Evolutionary conservation across 2,113 vertebrate species (phyloP).

Genomic region (Ellobius talpinus): DNA sequence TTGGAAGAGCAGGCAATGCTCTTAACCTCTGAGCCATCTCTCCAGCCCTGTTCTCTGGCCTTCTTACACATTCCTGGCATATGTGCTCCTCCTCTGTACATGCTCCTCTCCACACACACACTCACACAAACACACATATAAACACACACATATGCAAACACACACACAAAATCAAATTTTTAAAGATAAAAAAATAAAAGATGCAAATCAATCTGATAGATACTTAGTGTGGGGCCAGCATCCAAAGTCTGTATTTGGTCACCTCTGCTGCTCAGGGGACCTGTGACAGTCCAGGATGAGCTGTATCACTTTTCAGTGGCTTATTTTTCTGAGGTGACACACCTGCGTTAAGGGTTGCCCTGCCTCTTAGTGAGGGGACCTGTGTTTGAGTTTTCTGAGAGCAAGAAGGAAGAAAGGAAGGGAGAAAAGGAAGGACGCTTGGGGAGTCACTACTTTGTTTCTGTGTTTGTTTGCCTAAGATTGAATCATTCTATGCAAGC

Average conservation of each 20-base stretch:
- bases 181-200: not conserved
- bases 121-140: not conserved
- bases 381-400: not conserved
- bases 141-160: not conserved
- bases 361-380: not conserved
- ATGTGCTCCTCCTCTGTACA: not conserved
- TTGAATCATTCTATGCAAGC: too few species aligned
- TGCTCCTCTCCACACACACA: not conserved
- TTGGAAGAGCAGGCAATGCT: too few species aligned
- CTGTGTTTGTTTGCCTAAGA: too few species aligned
- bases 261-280: not conserved
- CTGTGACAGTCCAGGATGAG: not conserved
- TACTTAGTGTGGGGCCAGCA: not conserved
- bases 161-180: not conserved
- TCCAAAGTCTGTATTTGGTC: not conserved
- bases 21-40: too few species aligned
- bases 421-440: not conserved
- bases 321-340: not conserved
- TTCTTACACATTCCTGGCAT: not conserved
- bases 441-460: fast-evolving
- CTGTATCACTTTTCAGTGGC: fast-evolving
- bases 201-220: not conserved
- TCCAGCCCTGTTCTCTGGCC: too few species aligned
- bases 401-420: not conserved
- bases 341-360: not conserved